Evolutionary conservation across 2,888 invertebrate species (phyloP), one percentile per base, ranked within the genome.

Genomic region (Alloscopus bannaensis): DNA sequence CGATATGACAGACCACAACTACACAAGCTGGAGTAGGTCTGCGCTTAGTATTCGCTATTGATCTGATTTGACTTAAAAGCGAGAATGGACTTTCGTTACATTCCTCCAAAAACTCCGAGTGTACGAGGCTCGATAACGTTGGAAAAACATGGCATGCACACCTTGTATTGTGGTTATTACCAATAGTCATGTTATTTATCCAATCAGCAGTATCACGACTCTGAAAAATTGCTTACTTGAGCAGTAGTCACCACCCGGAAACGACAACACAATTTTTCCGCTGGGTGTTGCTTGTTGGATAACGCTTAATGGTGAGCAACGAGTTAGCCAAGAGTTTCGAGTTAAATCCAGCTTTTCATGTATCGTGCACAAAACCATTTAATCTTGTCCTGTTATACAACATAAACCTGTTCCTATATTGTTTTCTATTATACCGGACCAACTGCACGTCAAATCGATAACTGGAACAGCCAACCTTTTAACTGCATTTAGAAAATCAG

Each of bases 391-490:
- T 18, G 16, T 47, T 22, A 18, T 22, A 24, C 40, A 47, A 20
- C 50, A 66, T 50, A 36, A 66, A 66, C 66, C 52, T 66, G 66
- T 52, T 65, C 47, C 20, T 16, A n/a, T n/a, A n/a, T n/a, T 36
- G 29, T 20, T 29, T 31, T 29, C 36, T 45, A 45, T 45, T 45
- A n/a, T 18, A 45, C 8, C 3, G 8, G 50, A 13, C 47, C 28
- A 47, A 65, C 26, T 65, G 28, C 50, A 65, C 47, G 50, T 65
- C 65, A 47, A 65, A 65, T 65, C 65, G 65, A 65, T 65, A 65
- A 31, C 24, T 13, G 20, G 6, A 6, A 36, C 13, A 3, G 20
- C n/a, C 20, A 18, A 50, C 50, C 22, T 11, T 55, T 24, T 22
- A 13, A 2, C 55, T 55, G 55, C n/a, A 42, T n/a, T 13, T 36